phyloP scores from a whole-genome alignment of 2,797 vertebrate species.

The Rhinoraja longicauda region DNA sequence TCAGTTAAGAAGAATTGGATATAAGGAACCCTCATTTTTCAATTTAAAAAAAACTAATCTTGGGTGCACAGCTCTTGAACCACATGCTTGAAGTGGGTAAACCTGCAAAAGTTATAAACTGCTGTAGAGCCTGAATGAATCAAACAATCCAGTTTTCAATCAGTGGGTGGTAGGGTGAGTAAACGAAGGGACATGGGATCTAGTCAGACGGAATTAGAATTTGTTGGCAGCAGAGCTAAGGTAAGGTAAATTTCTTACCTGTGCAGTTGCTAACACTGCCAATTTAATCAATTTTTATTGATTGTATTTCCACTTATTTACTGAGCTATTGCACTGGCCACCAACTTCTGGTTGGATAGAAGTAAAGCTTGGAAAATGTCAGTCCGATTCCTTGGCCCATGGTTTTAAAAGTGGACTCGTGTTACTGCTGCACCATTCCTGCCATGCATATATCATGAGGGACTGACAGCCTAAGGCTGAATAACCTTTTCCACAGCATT shows the following conservation, averaged over 20 bases:
- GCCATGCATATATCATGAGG: background rate
- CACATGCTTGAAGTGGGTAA: background rate
- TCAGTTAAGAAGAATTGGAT: background rate
- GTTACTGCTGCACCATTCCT: background rate
- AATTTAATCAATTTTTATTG: too few relatives aligned
- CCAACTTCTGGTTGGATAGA: background rate
- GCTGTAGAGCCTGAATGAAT: background rate
- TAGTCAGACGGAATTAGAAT: background rate
- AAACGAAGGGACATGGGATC: background rate
- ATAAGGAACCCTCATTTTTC: background rate
- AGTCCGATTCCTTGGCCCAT: background rate
- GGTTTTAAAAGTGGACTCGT: background rate
- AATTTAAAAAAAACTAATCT: background rate
- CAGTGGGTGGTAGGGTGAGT: background rate
- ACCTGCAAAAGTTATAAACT: background rate
- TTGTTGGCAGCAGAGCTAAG: background rate
- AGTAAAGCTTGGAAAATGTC: background rate
- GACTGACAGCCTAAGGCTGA: too few relatives aligned
- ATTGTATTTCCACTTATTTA: too few relatives aligned
- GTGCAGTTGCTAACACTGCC: too few relatives aligned
- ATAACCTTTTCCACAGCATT: too few relatives aligned
- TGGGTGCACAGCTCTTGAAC: background rate
- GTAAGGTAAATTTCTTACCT: too few relatives aligned
- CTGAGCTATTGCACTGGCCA: too few relatives aligned
- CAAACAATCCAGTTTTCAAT: background rate